Base-by-base conservation (phyloP, 1,140 invertebrate species). In the Centruroides sculpturatus region DNA sequence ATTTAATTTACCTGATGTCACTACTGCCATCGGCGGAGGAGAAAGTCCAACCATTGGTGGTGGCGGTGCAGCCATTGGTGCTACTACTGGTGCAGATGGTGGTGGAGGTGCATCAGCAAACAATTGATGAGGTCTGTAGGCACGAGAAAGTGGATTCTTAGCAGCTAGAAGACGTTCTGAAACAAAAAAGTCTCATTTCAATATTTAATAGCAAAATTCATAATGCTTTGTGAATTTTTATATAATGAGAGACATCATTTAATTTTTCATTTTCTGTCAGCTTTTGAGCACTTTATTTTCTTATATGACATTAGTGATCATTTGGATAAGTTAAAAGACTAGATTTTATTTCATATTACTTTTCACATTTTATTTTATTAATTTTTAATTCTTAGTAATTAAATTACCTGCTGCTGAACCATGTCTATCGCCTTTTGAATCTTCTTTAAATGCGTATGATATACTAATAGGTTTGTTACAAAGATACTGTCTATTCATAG, bases 401-500 rank as follows among this genome's bases (percentile, higher is more conserved):
- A 4, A 4, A 55, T 59, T 62, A 76, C 75, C 75, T 13, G 96
- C 97, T 0, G 95, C 96, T 47, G 94, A 98, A 3, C 97, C 97
- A 70, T 99, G 97, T 41, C 96, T 78, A 76, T 99, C 96, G 46
- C 97, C 96, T 73, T 99, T 99, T 0, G 93, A 87, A 76, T 99
- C 97, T 69, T 98, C 98, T 76, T 99, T 99, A 72, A 98, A 99
- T 0, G 97, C 97, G 74, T 99, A 99, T 0, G 94, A 98, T 0
- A 99, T 94, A 1, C 92, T 95, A 62, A 99, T 99, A 0, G 96
- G 89, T 65, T 96, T 79, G 74, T 98, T 99, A 71, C 97, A 99
- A 3, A 99, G 76, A 74, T 98, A 99, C 71, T 99, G 97, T 7
- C 96, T 96, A 74, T 99, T 99, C 97, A 99, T 99, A 1, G 97